phyloP scores from a whole-genome alignment of 64 coral and sea anemone genomes.

The Acropora yongei region DNA sequence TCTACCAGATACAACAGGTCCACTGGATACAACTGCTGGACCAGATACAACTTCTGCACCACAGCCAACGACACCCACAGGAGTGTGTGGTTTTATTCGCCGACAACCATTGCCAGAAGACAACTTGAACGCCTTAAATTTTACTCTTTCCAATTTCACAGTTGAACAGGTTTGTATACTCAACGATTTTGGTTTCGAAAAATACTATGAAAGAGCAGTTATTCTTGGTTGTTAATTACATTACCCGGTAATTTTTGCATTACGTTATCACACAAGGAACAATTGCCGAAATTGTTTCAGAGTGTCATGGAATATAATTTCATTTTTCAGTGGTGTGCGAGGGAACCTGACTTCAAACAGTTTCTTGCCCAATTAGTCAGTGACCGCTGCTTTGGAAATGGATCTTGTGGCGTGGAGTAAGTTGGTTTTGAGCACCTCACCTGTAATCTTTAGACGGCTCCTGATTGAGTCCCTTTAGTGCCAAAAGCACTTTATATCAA shows the following conservation, averaged over 20 bases:
- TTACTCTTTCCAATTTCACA: background rate
- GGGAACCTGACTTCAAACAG: background rate
- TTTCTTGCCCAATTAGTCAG: background rate
- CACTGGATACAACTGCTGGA: background rate
- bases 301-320: background rate
- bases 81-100: background rate
- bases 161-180: conserved; percentile 26
- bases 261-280: background rate
- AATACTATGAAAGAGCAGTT: background rate
- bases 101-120: background rate
- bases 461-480: too few relatives aligned
- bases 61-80: background rate
- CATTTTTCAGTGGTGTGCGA: background rate
- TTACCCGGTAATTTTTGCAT: too few relatives aligned
- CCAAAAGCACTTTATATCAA: too few relatives aligned
- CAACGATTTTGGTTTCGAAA: background rate
- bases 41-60: background rate
- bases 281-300: background rate
- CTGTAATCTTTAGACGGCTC: too few relatives aligned
- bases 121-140: background rate
- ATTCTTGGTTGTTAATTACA: too few relatives aligned
- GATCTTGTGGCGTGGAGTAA: background rate
- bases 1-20: background rate
- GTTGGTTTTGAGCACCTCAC: background rate
- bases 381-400: background rate